Evolutionary conservation across 2,113 vertebrate species (phyloP), one percentile per base, ranked within the genome.

Genomic region (Asarcornis scutulata): DNA sequence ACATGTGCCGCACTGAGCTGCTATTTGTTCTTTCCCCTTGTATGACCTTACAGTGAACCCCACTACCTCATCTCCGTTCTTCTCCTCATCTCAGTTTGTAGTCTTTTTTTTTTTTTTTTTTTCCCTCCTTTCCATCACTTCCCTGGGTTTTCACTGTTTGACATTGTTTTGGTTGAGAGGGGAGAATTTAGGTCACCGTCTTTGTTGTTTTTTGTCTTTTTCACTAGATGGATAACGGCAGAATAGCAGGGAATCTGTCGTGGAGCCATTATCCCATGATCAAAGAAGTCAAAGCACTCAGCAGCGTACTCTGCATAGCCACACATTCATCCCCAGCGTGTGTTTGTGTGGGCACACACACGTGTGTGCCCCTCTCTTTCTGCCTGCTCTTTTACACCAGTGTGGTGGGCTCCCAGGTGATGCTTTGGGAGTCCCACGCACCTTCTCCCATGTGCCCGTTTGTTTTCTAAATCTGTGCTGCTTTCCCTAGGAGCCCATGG

Each of bases 131-230:
- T 82, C 78, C 34, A 64, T 84, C 40, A 75, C 26, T 78, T 89
- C 16, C 27, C 38, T 73, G 48, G 21, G 32, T 87, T 97, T 89
- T 83, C 34, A 69, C 58, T 2, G 1, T 60, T 60, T 26, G 16
- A 32, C 48, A 44, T 85, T 85, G 67, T 83, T 91, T 63, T 38
- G 53, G 13, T 78, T 79, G 62, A 72, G 82, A 87, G 42, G 23
- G 11, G 52, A 89, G 48, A 78, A 75, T 91, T 79, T 72, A 56
- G 34, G 64, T 90, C 32, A 36, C 79, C 9, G 6, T 40, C 62
- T 86, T 88, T 36, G 25, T 72, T 75, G 42, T 66, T 86, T 81
- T 83, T 75, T 87, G 69, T 75, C 78, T 80, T 58, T 80, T 83
- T 88, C 59, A 31, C 42, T 53, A 66, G 82, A 83, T 50, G 59